Evolutionary conservation across 2,113 vertebrate genomes (phyloP), one percentile per base, ranked within the genome.

Genomic region (Terrapene triunguis): DNA sequence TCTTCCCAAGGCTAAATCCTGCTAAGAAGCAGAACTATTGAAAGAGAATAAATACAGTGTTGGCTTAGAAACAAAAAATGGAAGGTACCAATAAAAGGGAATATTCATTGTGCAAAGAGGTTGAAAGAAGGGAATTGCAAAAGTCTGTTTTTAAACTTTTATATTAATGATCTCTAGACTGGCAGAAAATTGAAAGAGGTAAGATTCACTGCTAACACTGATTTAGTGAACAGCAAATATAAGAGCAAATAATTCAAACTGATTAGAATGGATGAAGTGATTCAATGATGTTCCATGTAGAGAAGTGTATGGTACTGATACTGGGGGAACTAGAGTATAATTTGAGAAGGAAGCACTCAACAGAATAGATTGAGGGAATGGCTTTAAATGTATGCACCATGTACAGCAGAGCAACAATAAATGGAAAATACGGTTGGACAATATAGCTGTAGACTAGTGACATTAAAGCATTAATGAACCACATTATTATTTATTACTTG

Each of bases 1-100:
- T 88, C 72, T 62, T n/a, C n/a, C 48, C 2, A 2, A 72, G 86
- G 53, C 48, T 90, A 78, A 94, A 93, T 51, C 62, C 62, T 95
- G 42, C 0, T 8, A 35, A 25, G 29, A 47, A 38, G 81, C 88
- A 85, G 79, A 95, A 35, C 29, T 80, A 24, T 32, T 44, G 38
- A 80, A 87, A 93, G 51, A 87, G 17, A 85, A 84, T 79, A 80
- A 93, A 69, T 29, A 80, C 0, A 17, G 21, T 47, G 42, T 25
- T 51, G 44, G 24, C 24, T 53, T 86, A 54, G 50, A 86, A 25
- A 22, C 35, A 85, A 88, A 59, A 59, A 90, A 85, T 50, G 47
- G 48, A 80, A 80, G 21, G 50, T 5, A 32, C 54, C 35, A 84
- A 25, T 35, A 29, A 74, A 62, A 90, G 48, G 5, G 65, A 35